These are phyloP conservation scores for Chlorops oryzae DNA, from an alignment of 1,140 invertebrate species.

Conservation along the genomic window DNA sequence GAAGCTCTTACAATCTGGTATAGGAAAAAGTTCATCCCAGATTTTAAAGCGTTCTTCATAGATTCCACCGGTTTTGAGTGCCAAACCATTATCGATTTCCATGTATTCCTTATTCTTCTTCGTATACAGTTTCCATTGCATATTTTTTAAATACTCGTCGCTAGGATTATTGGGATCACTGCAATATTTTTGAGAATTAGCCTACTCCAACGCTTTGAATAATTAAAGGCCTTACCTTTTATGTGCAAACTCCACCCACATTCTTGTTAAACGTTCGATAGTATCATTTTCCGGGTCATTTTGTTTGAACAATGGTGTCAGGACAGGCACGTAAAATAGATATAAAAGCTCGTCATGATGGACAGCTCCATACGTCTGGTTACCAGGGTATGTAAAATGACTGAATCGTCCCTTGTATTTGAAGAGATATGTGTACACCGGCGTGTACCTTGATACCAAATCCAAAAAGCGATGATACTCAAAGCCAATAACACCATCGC, in stretches of 20 bases:
- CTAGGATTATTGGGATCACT: slow-evolving; percentile 31
- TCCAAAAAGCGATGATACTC: slow-evolving; percentile 49
- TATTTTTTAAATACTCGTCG: slow-evolving; percentile 30
- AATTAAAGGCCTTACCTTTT: slow-evolving; percentile 42
- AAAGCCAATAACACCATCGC: slow-evolving; percentile 51
- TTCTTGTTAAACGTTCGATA: slow-evolving; percentile 49
- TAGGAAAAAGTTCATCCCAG: slow-evolving; percentile 54
- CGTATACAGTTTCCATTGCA: slow-evolving; percentile 50
- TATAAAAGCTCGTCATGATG: slow-evolving; percentile 60
- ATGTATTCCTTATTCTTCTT: slow-evolving; percentile 49
- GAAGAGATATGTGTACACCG: slow-evolving; percentile 54
- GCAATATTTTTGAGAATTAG: not conserved
- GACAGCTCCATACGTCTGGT: slow-evolving; percentile 48
- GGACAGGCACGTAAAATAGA: slow-evolving; percentile 50
- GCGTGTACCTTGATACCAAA: slow-evolving; percentile 46
- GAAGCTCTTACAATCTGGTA: slow-evolving; percentile 1
- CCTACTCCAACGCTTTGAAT: not conserved
- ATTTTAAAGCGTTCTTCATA: slow-evolving; percentile 51
- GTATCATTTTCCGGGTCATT: slow-evolving; percentile 49
- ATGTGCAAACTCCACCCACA: slow-evolving; percentile 51
- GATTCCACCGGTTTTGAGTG: slow-evolving; percentile 48
- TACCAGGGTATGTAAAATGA: slow-evolving; percentile 47
- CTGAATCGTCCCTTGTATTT: slow-evolving; percentile 54
- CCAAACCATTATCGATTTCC: slow-evolving; percentile 49
- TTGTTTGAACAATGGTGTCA: slow-evolving; percentile 44